phyloP scores from a whole-genome alignment of 2,113 vertebrate genomes.

The Passer montanus region DNA sequence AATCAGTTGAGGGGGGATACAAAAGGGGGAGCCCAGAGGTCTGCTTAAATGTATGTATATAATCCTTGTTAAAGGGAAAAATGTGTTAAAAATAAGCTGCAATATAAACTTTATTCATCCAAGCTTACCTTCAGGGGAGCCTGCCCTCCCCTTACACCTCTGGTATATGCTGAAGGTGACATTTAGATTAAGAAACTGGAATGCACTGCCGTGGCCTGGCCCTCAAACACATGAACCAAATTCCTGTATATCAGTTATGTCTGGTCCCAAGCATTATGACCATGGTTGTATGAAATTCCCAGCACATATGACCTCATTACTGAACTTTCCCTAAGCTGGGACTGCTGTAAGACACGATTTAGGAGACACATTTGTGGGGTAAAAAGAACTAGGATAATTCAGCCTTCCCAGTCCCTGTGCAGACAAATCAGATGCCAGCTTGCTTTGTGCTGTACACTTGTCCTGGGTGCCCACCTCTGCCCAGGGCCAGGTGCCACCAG shows the following conservation, averaged over 20 bases:
- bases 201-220: background rate
- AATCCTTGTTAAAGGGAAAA: background rate
- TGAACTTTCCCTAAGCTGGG: background rate
- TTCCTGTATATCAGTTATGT: background rate
- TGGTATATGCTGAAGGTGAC: background rate
- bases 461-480: background rate
- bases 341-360: background rate
- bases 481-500: background rate
- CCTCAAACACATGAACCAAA: background rate
- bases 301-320: rapidly evolving
- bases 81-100: background rate
- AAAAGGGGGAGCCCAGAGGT: background rate
- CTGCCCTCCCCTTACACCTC: background rate
- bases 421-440: background rate
- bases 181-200: background rate
- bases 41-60: background rate
- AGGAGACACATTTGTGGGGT: background rate
- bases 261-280: background rate
- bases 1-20: background rate
- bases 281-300: background rate
- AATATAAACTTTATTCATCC: background rate
- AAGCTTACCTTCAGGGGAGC: background rate
- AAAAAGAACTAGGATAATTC: background rate
- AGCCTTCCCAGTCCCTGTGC: background rate
- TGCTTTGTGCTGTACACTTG: background rate